A percentile compares a stretch with the other conserved stretches of the same genome.
Conservation (phyloP, 2,113 vertebrate genomes). For the Amphiprion percula region DNA sequence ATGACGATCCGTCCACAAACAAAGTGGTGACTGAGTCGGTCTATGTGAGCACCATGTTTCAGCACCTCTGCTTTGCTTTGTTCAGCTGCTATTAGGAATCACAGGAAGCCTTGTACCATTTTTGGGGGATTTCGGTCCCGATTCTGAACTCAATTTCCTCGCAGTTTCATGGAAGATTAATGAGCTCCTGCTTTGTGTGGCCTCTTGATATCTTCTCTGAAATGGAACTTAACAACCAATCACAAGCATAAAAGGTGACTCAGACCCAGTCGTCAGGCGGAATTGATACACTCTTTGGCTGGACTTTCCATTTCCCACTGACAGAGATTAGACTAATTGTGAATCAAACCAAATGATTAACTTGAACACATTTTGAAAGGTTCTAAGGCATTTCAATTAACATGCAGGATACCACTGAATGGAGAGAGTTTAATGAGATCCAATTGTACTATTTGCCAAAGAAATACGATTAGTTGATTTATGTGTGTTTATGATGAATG, state of each 20-base stretch:
- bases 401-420: slow-evolving; percentile 65
- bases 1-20: slow-evolving; percentile 38
- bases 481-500: slow-evolving; percentile 79
- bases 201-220: slow-evolving; percentile 65
- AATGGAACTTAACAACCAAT: slow-evolving; percentile 74
- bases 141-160: slow-evolving; percentile 74
- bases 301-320: slow-evolving; percentile 77
- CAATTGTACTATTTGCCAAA: slow-evolving; percentile 76
- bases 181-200: slow-evolving; percentile 72
- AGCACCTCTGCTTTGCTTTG: slow-evolving; percentile 23
- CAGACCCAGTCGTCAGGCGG: slow-evolving; percentile 58
- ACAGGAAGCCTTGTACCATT: slow-evolving; percentile 34
- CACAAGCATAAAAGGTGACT: slow-evolving; percentile 71
- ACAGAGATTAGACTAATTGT: slow-evolving; percentile 79
- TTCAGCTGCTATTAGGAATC: slow-evolving; percentile 20
- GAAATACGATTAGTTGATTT: slow-evolving; percentile 75
- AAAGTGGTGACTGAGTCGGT: slow-evolving; percentile 12
- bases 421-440: slow-evolving; percentile 74
- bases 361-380: slow-evolving; percentile 75
- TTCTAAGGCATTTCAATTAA: slow-evolving; percentile 82
- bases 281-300: slow-evolving; percentile 73
- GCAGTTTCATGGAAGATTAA: slow-evolving; percentile 78
- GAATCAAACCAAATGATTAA: slow-evolving; percentile 81
- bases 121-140: slow-evolving; percentile 58
- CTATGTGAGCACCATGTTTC: slow-evolving; percentile 10